Evolutionary conservation across 1,140 invertebrate genomes (phyloP), one percentile per base, ranked within the genome.

Genomic region (Parasteatoda tepidariorum): DNA sequence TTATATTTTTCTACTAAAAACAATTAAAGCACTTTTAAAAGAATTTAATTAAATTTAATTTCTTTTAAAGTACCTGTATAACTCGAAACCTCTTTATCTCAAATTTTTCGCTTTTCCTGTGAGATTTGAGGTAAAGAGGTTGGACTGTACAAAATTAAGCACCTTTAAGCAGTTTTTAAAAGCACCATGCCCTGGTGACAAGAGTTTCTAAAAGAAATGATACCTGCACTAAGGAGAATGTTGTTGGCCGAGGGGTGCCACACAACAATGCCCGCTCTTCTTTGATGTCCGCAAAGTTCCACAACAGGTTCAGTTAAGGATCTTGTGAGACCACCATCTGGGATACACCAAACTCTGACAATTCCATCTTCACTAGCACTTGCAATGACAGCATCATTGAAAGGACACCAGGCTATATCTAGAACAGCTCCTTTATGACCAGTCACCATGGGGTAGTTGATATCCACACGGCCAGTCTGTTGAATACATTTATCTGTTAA

Each of bases 211-310:
- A n/a, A n/a, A n/a, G n/a, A n/a, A n/a, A n/a, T n/a, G 6, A 28
- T 71, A 85, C 93, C 97, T 48, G 96, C 96, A 82, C 96, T 98
- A 30, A 99, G 92, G 34, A 99, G 91, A 59, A 99, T 94, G 90
- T 99, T 99, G 85, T 96, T 92, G 5, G 98, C 98, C 4, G 97
- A 95, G 18, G 98, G 98, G 91, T 99, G 98, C 98, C 98, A 99
- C 41, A 96, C 89, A 18, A 99, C 94, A n/a, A 98, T 90, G 22
- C 97, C 97, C 2, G 99, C 98, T 87, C 97, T 91, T 68, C 97
- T 92, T 90, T 99, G 97, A 91, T 99, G 98, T 86, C 94, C 93
- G 73, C 95, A 92, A 62, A 99, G 90, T 89, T 99, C 97, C 4
- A 98, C 97, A 15, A 99, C 94, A 2, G 97, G 95, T 86, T 99